Evolutionary conservation across 2,888 invertebrate species (phyloP).

Genomic region (Rhorus exstirpatorius): DNA sequence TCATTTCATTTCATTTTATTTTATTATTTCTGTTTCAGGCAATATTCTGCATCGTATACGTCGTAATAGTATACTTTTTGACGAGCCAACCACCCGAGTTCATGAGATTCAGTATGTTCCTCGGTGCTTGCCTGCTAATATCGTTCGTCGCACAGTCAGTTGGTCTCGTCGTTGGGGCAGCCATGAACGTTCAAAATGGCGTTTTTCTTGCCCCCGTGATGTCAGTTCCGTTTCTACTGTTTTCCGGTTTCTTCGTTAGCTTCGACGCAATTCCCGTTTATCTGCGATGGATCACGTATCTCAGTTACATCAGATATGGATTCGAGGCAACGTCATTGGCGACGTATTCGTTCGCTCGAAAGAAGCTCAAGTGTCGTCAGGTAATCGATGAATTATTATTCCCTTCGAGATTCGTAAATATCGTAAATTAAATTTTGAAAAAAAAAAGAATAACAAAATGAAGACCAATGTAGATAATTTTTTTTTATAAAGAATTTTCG

Average conservation of each 20-base stretch:
- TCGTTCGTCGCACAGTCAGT: conserved; percentile 98
- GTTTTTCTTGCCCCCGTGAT: conserved; percentile 98
- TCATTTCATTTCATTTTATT: too few species aligned
- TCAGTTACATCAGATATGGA: conserved; percentile 97
- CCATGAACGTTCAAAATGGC: conserved; percentile 97
- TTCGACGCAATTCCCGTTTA: conserved; percentile 98
- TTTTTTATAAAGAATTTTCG: too few species aligned
- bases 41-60: conserved; percentile 96
- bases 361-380: conserved; percentile 93
- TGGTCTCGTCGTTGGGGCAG: conserved; percentile 97
- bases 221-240: conserved; percentile 97
- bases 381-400: conserved; percentile 80
- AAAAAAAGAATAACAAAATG: too few species aligned
- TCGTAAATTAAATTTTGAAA: too few species aligned
- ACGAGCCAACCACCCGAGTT: conserved; percentile 96
- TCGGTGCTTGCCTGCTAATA: conserved; percentile 94
- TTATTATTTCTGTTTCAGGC: conserved; percentile 90
- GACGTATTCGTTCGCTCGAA: conserved; percentile 94
- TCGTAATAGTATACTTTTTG: conserved; percentile 97
- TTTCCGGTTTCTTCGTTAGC: conserved; percentile 98
- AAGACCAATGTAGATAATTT: too few species aligned
- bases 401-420: background rate
- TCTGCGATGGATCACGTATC: conserved; percentile 97
- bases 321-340: conserved; percentile 98
- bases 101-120: conserved; percentile 95